Evolutionary conservation across 92 coral and sea anemone species (phyloP).

Genomic region (Parazoanthus atlanticus): DNA sequence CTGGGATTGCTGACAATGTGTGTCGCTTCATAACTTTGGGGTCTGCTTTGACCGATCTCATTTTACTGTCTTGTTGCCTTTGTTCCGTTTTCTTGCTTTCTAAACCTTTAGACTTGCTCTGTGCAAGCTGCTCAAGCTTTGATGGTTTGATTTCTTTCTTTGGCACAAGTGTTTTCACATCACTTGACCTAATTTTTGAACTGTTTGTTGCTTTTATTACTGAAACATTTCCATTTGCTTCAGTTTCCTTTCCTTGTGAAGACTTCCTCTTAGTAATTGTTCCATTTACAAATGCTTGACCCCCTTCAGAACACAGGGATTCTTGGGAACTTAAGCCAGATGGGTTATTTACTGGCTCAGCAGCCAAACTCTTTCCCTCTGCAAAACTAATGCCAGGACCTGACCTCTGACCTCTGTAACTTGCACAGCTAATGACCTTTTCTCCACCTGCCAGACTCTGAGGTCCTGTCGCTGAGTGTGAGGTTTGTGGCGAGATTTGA

Average conservation of each 20-base stretch:
- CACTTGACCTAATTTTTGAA: constrained; percentile 44
- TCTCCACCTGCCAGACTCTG: not conserved
- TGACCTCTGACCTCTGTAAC: constrained; percentile 26
- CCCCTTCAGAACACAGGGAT: not conserved
- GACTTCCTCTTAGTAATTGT: not conserved
- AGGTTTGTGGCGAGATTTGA: not conserved
- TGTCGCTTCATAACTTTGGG: constrained; percentile 28
- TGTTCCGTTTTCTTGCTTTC: constrained; percentile 11
- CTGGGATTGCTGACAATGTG: constrained; percentile 50
- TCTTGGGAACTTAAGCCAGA: constrained; percentile 33
- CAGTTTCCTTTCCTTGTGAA: constrained; percentile 29
- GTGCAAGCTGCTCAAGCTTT: constrained; percentile 31
- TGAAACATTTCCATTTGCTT: constrained; percentile 47
- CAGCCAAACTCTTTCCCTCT: not conserved
- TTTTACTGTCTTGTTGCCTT: not conserved
- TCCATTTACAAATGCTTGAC: not conserved
- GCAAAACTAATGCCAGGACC: not conserved
- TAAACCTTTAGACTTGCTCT: constrained; percentile 10
- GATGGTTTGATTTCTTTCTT: constrained; percentile 35
- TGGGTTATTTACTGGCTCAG: not conserved
- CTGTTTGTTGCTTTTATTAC: constrained; percentile 28
- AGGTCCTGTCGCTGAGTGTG: not conserved
- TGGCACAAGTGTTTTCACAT: constrained; percentile 19
- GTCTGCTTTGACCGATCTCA: constrained; percentile 7
- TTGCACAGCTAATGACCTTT: not conserved